phyloP scores from a whole-genome alignment of 2,113 vertebrate species.

The Entomyzon cyanotis region DNA sequence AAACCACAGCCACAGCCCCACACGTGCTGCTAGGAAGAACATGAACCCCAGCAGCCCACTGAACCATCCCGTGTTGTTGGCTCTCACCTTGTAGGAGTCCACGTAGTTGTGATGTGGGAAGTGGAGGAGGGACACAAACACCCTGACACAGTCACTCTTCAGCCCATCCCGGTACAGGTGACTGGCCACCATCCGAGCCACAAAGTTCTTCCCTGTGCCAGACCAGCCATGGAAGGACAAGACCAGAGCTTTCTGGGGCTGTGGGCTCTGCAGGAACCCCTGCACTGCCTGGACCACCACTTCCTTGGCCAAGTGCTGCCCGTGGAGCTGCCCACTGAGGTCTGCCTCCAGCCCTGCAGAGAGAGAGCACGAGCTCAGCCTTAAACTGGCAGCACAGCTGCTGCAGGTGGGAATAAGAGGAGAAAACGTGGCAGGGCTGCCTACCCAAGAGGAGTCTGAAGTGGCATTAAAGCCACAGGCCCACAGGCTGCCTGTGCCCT shows the following conservation, averaged over 20 bases:
- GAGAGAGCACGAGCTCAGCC: neutral
- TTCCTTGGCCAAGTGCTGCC: constrained; percentile 87
- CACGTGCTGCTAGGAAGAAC: neutral
- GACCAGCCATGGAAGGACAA: constrained; percentile 97
- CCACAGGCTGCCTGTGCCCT: neutral
- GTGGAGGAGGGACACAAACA: constrained; percentile 89
- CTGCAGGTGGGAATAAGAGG: neutral
- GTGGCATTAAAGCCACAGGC: neutral
- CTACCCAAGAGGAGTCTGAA: neutral
- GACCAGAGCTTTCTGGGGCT: constrained; percentile 81
- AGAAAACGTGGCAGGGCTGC: accelerated
- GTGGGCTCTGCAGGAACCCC: constrained; percentile 79
- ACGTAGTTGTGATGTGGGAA: constrained; percentile 85
- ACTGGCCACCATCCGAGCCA: constrained; percentile 85
- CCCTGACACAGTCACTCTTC: constrained; percentile 85
- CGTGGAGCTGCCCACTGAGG: constrained; percentile 83
- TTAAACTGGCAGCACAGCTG: neutral
- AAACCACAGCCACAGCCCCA: neutral
- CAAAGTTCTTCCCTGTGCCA: constrained; percentile 95
- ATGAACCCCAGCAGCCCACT: neutral
- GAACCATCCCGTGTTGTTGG: accelerated
- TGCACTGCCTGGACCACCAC: constrained; percentile 79
- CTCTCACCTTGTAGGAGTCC: constrained; percentile 89
- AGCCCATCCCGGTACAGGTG: constrained; percentile 89
- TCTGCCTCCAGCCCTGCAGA: constrained; percentile 82